A percentile compares a stretch with the other conserved stretches of the same genome.
Evolutionary conservation across 2,113 vertebrate genomes (phyloP).

Genomic region (Electrona antarctica): DNA sequence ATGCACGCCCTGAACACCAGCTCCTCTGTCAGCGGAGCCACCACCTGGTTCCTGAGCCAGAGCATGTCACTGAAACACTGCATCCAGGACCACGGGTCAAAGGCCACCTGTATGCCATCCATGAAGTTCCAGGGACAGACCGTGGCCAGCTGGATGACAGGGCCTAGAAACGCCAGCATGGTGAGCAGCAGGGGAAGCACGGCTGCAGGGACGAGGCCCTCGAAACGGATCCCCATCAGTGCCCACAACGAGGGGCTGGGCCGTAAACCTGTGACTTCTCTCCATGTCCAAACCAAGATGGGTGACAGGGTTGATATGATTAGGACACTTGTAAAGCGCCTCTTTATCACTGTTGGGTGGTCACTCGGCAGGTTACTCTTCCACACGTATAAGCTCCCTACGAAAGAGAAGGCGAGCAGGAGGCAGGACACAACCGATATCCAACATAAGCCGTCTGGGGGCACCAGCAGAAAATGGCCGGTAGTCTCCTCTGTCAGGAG

Average conservation of each 20-base stretch:
- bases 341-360: conserved; percentile 82
- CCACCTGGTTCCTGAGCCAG: conserved; percentile 86
- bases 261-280: conserved; percentile 30
- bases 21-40: conserved; percentile 83
- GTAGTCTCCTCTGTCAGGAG: no score
- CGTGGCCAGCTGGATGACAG: conserved; percentile 76
- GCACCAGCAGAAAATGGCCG: no score
- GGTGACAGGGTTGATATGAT: conserved; percentile 81
- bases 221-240: conserved; percentile 52
- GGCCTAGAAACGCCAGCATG: conserved; percentile 56
- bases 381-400: conserved; percentile 84
- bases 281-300: conserved; percentile 78
- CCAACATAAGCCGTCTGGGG: conserved; percentile 52
- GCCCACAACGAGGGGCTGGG: conserved; percentile 17
- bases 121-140: conserved; percentile 54
- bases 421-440: conserved; percentile 76
- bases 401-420: conserved; percentile 80
- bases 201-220: conserved; percentile 47
- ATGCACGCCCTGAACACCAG: conserved; percentile 84
- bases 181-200: conserved; percentile 42
- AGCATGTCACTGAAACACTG: conserved; percentile 77
- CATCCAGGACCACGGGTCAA: conserved; percentile 64
- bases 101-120: conserved; percentile 12
- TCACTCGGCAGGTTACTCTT: conserved; percentile 83
- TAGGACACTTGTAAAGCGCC: conserved; percentile 81